Percentiles rank a stretch among this genome's conserved stretches.
Evolutionary conservation across 2,888 invertebrate species (phyloP).

Genomic region (Lumbricus terrestris): DNA sequence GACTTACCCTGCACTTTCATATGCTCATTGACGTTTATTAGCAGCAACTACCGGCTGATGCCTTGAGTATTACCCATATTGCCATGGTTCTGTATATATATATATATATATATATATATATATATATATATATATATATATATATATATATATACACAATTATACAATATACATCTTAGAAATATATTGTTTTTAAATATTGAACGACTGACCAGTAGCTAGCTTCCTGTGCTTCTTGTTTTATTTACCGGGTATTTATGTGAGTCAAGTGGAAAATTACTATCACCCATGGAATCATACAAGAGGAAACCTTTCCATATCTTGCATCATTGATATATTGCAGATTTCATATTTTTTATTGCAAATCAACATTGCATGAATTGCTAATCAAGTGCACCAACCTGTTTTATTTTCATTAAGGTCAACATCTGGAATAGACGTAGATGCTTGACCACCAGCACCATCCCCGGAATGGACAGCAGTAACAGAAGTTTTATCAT

Average conservation of each 20-base stretch:
- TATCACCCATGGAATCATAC: not conserved
- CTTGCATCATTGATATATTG: not conserved
- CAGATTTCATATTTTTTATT: not conserved
- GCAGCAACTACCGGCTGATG: not conserved
- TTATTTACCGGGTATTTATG: no score
- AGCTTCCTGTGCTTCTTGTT: no score
- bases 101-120: no score
- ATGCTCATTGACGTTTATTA: not conserved
- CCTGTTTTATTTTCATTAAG: constrained; percentile 12
- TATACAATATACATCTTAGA: no score
- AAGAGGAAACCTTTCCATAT: not conserved
- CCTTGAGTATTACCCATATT: not conserved
- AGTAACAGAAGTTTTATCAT: not conserved
- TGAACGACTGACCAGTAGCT: no score
- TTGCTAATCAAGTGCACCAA: not conserved
- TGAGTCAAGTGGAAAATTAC: not conserved
- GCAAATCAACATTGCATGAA: not conserved
- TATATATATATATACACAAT: no score
- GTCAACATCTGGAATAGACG: not conserved
- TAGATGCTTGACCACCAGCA: not conserved
- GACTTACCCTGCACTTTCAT: not conserved
- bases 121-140: no score
- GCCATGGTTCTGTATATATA: not conserved
- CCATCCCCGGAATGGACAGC: not conserved
- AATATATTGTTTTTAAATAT: no score